phyloP scores from a whole-genome alignment of 2,113 vertebrate species.

The Calyptomena viridis region DNA sequence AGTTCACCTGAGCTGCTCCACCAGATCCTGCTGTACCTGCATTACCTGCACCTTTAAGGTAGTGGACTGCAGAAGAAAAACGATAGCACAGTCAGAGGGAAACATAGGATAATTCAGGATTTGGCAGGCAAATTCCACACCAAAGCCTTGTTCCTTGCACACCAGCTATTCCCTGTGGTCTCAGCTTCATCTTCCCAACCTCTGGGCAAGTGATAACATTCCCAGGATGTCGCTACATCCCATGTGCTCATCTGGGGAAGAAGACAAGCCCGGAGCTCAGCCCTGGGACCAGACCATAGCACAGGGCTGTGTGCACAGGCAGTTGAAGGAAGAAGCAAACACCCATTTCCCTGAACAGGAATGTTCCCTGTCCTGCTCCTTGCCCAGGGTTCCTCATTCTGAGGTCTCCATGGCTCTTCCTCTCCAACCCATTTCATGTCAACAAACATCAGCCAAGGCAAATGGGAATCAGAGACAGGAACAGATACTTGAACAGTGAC shows the following conservation, averaged over 20 bases:
- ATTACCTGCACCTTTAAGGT: not conserved
- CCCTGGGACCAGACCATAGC: not conserved
- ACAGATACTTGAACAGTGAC: accelerated
- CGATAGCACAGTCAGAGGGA: not conserved
- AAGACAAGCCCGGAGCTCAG: not conserved
- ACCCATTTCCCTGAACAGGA: too few species aligned
- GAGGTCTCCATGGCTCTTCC: not conserved
- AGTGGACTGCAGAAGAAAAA: not conserved
- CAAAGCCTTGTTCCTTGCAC: not conserved
- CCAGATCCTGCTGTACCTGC: not conserved
- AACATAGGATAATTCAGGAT: not conserved
- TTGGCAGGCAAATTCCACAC: not conserved
- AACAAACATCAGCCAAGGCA: not conserved
- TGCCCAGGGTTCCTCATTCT: not conserved
- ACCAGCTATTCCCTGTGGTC: not conserved
- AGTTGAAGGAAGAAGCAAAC: not conserved
- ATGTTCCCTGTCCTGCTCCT: not conserved
- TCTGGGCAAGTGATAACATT: not conserved
- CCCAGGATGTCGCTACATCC: not conserved
- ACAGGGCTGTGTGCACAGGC: not conserved
- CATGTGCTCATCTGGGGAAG: not conserved
- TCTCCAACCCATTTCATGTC: not conserved
- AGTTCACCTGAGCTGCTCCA: not conserved
- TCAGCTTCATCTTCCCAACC: not conserved
- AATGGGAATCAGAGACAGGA: not conserved